A percentile compares a stretch with the other conserved stretches of the same genome.
These are phyloP conservation scores for Empis livida DNA, from an alignment of 2,888 invertebrate species.

Conservation along the genomic window DNA sequence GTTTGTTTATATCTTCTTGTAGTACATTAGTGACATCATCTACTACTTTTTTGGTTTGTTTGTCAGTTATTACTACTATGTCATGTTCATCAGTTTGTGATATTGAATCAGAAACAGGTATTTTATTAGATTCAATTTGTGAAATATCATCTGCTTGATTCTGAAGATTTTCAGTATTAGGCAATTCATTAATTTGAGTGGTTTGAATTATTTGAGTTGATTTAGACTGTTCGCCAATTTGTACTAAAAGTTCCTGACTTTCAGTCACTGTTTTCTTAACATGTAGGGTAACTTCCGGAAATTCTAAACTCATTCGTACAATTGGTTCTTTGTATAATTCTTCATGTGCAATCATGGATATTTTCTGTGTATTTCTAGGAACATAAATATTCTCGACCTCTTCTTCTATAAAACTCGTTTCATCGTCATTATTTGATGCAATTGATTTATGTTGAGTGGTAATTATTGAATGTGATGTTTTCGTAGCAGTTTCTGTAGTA, in stretches of 20 bases:
- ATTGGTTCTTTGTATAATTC: conserved; percentile 54
- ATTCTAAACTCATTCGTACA: conserved; percentile 50
- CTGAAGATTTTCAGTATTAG: too few species aligned
- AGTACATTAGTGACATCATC: too few species aligned
- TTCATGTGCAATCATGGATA: conserved; percentile 59
- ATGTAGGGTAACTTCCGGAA: conserved; percentile 30
- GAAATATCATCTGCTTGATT: too few species aligned
- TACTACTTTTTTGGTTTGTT: too few species aligned
- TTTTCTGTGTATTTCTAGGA: conserved; percentile 33
- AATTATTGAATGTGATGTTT: too few species aligned
- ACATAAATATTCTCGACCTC: conserved; percentile 18
- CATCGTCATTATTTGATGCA: neutral
- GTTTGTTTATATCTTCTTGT: too few species aligned
- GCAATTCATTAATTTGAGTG: too few species aligned
- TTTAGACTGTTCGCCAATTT: conserved; percentile 14
- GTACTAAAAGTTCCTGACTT: conserved; percentile 19
- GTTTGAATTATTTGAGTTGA: conserved; percentile 7
- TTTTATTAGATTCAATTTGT: too few species aligned
- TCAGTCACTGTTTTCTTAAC: conserved; percentile 29
- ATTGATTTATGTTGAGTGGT: neutral
- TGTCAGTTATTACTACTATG: too few species aligned
- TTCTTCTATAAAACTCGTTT: conserved; percentile 18
- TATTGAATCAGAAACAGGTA: too few species aligned
- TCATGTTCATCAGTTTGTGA: too few species aligned
- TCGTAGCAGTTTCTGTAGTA: too few species aligned